Conservation (phyloP, 2,888 invertebrate species). For the Nysson spinosus region DNA sequence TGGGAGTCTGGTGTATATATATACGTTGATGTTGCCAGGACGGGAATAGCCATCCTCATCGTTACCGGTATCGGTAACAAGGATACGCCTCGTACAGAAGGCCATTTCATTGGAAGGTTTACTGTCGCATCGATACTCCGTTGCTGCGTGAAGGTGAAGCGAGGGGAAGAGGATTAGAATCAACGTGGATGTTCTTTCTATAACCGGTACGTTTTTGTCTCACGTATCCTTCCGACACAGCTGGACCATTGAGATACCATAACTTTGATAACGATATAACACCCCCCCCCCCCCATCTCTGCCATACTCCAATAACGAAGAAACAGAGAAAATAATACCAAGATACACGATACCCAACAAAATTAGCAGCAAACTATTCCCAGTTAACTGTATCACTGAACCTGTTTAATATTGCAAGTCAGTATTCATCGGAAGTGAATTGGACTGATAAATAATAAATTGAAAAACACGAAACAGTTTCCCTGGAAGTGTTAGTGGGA, state of each 20-base stretch:
- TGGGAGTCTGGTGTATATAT: constrained; percentile 57
- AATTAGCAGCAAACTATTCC: no score
- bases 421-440: no score
- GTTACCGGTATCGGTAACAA: constrained; percentile 63
- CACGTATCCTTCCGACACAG: no score
- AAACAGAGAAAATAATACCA: no score
- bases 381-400: no score
- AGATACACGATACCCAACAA: no score
- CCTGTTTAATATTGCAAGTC: no score
- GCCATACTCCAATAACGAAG: no score
- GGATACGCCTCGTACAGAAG: constrained; percentile 52
- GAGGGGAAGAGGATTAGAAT: constrained; percentile 52
- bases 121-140: constrained; percentile 49
- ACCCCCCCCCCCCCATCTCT: no score
- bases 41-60: constrained; percentile 56
- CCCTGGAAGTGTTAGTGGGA: no score
- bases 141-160: constrained; percentile 41
- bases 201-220: constrained; percentile 13
- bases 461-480: no score
- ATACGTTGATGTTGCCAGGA: constrained; percentile 31
- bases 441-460: no score
- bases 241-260: constrained; percentile 25
- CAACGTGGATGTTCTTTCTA: constrained; percentile 33
- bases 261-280: constrained; percentile 44
- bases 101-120: constrained; percentile 58